phyloP scores from a whole-genome alignment of 2,113 vertebrate genomes.

The Nesoenas mayeri region DNA sequence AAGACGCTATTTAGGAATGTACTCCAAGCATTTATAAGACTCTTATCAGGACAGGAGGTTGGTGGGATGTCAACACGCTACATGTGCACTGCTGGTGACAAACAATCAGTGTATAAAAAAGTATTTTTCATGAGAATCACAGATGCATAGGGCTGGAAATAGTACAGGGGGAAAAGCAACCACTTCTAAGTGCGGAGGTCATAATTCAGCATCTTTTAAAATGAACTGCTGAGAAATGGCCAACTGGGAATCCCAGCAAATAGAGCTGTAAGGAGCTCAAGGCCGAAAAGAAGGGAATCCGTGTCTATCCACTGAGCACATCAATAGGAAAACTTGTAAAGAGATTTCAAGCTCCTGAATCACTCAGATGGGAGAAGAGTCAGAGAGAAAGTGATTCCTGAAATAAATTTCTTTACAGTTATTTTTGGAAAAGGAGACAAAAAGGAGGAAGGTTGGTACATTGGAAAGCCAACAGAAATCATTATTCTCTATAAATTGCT shows the following conservation, averaged over 20 bases:
- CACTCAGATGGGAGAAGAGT: conserved; percentile 32
- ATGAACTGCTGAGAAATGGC: conserved; percentile 8
- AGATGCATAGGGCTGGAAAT: background rate
- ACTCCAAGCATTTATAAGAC: background rate
- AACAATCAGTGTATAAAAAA: background rate
- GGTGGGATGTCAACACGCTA: background rate
- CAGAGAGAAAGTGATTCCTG: conserved; percentile 33
- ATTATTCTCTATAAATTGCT: conserved; percentile 73
- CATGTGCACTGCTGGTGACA: background rate
- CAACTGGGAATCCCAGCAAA: conserved; percentile 10
- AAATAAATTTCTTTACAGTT: conserved; percentile 58
- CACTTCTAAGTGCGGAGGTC: background rate
- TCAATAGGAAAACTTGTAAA: conserved; percentile 23
- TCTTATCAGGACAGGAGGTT: background rate
- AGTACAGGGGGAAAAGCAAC: background rate
- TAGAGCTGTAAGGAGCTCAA: background rate
- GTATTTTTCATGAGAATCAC: background rate
- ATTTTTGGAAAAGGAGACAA: conserved; percentile 62
- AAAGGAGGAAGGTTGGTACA: conserved; percentile 37
- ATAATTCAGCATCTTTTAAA: conserved; percentile 18
- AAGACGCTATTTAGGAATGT: background rate
- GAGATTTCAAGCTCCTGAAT: background rate
- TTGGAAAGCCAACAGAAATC: conserved; percentile 73
- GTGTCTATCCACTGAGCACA: background rate
- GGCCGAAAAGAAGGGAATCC: background rate